Percentiles rank a stretch among this genome's conserved stretches.
Evolutionary conservation across 2,888 invertebrate genomes (phyloP).

Genomic region (Scaptomyza reducta): DNA sequence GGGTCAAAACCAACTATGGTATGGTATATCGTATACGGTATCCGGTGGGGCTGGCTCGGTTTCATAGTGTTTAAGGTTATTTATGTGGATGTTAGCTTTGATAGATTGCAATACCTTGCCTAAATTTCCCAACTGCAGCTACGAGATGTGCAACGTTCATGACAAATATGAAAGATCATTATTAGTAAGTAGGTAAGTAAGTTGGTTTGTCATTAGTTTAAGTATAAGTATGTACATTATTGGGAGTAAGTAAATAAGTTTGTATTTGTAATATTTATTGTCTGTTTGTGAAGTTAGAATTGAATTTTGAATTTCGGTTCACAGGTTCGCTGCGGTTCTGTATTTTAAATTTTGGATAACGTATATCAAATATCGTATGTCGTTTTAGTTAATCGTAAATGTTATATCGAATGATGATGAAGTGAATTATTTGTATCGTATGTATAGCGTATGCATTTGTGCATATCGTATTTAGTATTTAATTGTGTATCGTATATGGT

Average conservation of each 20-base stretch:
- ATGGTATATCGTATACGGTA: not conserved
- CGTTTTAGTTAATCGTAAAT: constrained; percentile 1
- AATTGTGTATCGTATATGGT: not conserved
- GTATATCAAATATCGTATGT: constrained; percentile 5
- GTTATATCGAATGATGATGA: not conserved
- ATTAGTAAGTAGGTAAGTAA: constrained; percentile 32
- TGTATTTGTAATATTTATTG: constrained; percentile 6
- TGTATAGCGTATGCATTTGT: too few species aligned
- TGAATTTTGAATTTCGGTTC: constrained; percentile 6
- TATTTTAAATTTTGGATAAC: not conserved
- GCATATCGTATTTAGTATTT: not conserved
- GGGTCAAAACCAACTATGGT: not conserved
- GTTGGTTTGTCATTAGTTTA: constrained; percentile 5
- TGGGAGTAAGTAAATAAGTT: constrained; percentile 2
- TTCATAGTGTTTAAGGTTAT: constrained; percentile 12
- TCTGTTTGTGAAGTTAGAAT: constrained; percentile 35
- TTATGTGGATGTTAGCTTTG: constrained; percentile 19
- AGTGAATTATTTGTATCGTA: not conserved
- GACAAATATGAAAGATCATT: constrained; percentile 62
- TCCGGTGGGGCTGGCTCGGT: constrained; percentile 40
- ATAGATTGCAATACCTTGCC: constrained; percentile 78
- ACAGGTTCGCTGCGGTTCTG: not conserved
- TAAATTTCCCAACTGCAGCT: constrained; percentile 83
- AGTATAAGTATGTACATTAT: constrained; percentile 7
- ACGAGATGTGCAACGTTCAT: constrained; percentile 52